Evolutionary conservation across 2,888 invertebrate genomes (phyloP).

Genomic region (Metallyticus violacea): DNA sequence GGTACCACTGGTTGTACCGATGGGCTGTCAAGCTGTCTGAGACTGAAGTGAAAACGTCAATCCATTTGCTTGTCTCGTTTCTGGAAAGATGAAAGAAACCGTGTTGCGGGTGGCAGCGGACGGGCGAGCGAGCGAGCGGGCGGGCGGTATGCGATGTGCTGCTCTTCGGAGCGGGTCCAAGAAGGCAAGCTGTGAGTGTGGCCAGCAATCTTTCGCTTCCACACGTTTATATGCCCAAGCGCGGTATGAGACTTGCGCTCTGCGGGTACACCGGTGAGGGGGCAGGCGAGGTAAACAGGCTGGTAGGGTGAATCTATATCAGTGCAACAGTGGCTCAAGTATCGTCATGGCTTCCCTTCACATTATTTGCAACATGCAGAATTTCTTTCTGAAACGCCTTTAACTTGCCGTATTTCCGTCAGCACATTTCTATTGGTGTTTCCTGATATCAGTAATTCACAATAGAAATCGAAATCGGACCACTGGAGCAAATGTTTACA

Average conservation of each 20-base stretch:
- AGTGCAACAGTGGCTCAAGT: neutral
- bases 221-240: neutral
- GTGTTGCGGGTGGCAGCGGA: neutral
- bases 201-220: neutral
- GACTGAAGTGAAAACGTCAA: neutral
- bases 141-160: neutral
- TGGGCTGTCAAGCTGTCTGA: neutral
- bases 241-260: neutral
- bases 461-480: no score
- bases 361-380: no score
- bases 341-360: no score
- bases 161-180: no score
- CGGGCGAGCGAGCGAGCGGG: no score
- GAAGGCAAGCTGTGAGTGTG: neutral
- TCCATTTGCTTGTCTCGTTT: neutral
- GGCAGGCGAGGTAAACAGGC: neutral
- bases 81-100: neutral
- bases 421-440: no score
- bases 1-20: neutral
- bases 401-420: no score
- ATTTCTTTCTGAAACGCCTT: no score
- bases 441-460: no score
- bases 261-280: neutral
- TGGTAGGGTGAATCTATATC: neutral
- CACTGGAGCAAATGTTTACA: no score